phyloP scores from a whole-genome alignment of 2,113 vertebrate genomes.

The Xenus cinereus region DNA sequence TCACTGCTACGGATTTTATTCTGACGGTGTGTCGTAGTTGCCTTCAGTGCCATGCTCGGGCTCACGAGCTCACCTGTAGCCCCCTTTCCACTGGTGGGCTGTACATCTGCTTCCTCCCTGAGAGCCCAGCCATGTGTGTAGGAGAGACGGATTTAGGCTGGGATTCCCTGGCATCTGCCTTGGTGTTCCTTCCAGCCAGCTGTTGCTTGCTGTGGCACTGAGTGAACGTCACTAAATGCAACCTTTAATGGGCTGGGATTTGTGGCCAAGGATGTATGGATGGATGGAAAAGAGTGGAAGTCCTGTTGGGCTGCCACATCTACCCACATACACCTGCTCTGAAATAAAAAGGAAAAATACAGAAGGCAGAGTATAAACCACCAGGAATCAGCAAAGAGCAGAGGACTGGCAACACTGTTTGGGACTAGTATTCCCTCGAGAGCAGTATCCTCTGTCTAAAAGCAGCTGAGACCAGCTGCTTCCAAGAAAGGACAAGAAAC shows the following conservation, averaged over 20 bases:
- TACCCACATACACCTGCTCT: not conserved
- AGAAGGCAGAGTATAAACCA: not conserved
- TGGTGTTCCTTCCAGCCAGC: not conserved
- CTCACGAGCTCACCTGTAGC: not conserved
- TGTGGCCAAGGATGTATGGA: not conserved
- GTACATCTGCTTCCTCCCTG: not conserved
- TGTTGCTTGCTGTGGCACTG: not conserved
- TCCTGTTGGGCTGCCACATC: not conserved
- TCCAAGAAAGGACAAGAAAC: not conserved
- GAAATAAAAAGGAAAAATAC: not conserved
- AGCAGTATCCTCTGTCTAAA: not conserved
- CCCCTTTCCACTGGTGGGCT: not conserved
- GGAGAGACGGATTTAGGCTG: not conserved
- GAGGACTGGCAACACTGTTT: not conserved
- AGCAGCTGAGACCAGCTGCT: not conserved
- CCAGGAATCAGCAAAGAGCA: not conserved
- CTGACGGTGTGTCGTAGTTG: too few species aligned
- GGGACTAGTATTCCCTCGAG: not conserved
- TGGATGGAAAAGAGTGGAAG: not conserved
- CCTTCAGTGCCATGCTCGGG: accelerated
- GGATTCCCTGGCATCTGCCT: not conserved
- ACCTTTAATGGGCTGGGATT: not conserved
- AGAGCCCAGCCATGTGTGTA: not conserved
- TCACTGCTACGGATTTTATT: not conserved
- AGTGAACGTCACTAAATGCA: not conserved